These are phyloP conservation scores for Calephelis virginiensis DNA, from an alignment of 1,140 invertebrate genomes.

Conservation along the genomic window DNA sequence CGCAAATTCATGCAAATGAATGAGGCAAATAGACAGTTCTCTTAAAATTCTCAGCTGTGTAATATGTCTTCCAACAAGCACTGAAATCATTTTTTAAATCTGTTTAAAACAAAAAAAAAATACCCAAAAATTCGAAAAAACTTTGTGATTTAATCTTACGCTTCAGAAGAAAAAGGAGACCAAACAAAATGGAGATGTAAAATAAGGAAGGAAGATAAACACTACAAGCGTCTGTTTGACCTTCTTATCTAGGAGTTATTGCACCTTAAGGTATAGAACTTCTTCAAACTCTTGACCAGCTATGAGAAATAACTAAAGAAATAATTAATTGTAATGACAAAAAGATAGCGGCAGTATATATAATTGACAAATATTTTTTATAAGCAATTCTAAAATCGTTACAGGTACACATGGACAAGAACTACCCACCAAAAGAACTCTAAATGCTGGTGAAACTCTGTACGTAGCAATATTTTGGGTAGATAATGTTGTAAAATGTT, in stretches of 20 bases:
- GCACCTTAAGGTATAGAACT: no score
- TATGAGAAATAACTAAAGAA: not conserved
- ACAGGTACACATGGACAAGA: conserved; percentile 21
- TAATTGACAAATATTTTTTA: no score
- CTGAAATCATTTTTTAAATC: no score
- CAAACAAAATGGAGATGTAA: not conserved
- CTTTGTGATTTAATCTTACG: no score
- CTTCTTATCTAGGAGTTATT: not conserved
- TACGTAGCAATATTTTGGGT: conserved; percentile 25
- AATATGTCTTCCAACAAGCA: no score
- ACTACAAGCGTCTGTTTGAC: not conserved
- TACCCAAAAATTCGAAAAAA: no score
- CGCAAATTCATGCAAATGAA: no score
- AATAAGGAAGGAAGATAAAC: not conserved
- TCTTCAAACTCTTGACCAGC: no score
- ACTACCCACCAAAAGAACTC: conserved; percentile 11
- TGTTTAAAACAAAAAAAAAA: no score
- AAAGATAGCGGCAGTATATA: not conserved
- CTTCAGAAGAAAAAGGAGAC: not conserved
- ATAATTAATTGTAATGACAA: not conserved
- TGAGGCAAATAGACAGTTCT: no score
- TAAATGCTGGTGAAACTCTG: conserved; percentile 27
- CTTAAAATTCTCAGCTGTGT: no score
- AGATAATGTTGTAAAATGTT: conserved; percentile 27
- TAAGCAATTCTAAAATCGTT: not conserved